Percentiles rank a stretch among this genome's conserved stretches.
These are phyloP conservation scores for Pangasius sanitwongsei DNA, from an alignment of 2,797 vertebrate genomes.

Conservation along the genomic window DNA sequence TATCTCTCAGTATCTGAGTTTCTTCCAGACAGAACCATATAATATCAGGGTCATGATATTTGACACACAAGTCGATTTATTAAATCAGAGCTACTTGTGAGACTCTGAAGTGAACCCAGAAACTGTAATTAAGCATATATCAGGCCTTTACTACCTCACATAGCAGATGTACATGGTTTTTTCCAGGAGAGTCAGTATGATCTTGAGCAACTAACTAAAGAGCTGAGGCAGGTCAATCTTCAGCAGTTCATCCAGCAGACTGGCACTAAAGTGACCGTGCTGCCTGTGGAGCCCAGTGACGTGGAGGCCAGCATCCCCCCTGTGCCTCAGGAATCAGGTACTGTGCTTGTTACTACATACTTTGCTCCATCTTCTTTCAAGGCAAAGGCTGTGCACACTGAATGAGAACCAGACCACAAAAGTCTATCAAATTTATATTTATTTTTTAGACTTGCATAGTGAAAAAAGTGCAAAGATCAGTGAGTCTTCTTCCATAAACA, in stretches of 20 bases:
- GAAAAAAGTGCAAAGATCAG: no score
- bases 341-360: no score
- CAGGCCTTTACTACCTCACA: neutral
- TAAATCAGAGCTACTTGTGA: neutral
- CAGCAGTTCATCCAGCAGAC: constrained; percentile 99
- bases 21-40: neutral
- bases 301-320: constrained; percentile 72
- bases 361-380: neutral
- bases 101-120: neutral
- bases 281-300: constrained; percentile 88
- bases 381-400: no score
- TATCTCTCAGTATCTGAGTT: neutral
- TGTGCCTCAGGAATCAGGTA: constrained; percentile 70
- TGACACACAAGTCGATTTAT: neutral
- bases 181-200: constrained; percentile 93
- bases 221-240: constrained; percentile 95
- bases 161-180: constrained; percentile 25
- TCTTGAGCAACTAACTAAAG: constrained; percentile 95
- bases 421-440: no score
- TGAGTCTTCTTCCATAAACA: neutral
- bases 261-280: constrained; percentile 93
- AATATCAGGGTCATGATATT: neutral
- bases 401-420: no score
- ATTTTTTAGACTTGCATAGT: no score
- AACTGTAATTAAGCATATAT: neutral